Percentiles rank a stretch among this genome's conserved stretches.
Evolutionary conservation across 2,888 invertebrate genomes (phyloP).

Genomic region (Tyria jacobaeae): DNA sequence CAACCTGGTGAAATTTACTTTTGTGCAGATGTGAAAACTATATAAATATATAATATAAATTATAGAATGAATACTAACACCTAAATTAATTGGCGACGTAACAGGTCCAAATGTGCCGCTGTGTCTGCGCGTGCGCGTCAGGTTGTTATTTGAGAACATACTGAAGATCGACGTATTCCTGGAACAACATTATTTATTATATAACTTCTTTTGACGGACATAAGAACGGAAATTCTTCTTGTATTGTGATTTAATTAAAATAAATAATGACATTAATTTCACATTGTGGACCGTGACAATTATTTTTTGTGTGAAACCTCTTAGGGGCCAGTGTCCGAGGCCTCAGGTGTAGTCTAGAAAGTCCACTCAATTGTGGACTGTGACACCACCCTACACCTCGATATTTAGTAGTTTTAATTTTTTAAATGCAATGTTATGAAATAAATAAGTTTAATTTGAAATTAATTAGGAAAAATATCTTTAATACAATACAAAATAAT

Average conservation of each 20-base stretch:
- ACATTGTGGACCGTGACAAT: background rate
- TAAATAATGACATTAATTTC: background rate
- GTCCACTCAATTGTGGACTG: too few relatives aligned
- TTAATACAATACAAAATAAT: too few relatives aligned
- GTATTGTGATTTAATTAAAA: background rate
- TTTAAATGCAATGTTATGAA: too few relatives aligned
- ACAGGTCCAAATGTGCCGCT: constrained; percentile 95
- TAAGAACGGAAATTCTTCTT: background rate
- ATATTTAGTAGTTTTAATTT: too few relatives aligned
- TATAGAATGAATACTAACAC: constrained; percentile 35
- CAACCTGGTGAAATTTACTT: background rate
- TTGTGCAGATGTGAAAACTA: background rate
- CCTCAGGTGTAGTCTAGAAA: too few relatives aligned
- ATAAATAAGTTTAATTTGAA: too few relatives aligned
- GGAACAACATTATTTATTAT: constrained; percentile 61
- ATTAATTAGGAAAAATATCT: too few relatives aligned
- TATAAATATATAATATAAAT: background rate
- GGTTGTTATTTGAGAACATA: constrained; percentile 89
- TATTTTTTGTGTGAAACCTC: too few relatives aligned
- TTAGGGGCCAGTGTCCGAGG: too few relatives aligned
- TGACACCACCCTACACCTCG: too few relatives aligned
- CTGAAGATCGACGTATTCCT: constrained; percentile 91
- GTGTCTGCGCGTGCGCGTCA: constrained; percentile 93
- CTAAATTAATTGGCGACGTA: constrained; percentile 70
- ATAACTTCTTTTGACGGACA: background rate